These are phyloP conservation scores for Sinocyclocheilus rhinocerous DNA, from an alignment of 2,113 vertebrate genomes.

Conservation along the genomic window DNA sequence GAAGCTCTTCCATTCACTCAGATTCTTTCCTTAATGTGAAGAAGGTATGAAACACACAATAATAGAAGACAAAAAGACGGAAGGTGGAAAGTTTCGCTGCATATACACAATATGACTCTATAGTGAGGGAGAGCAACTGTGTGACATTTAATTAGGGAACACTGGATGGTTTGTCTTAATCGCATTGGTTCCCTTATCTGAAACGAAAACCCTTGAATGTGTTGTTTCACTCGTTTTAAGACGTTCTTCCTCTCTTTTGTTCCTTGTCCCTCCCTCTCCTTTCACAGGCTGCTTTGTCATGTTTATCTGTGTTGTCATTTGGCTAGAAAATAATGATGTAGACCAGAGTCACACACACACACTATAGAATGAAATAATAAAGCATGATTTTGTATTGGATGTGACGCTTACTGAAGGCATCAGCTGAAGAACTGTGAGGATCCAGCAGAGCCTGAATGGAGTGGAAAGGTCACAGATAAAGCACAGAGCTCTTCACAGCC, in stretches of 20 bases:
- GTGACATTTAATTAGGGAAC: conserved; percentile 21
- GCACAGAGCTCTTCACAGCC: neutral
- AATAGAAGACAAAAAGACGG: neutral
- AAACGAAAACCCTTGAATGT: conserved; percentile 4
- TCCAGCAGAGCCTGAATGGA: conserved; percentile 7
- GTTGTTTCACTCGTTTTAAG: neutral
- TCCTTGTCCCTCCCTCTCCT: neutral
- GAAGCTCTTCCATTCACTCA: neutral
- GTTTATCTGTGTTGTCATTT: conserved; percentile 35
- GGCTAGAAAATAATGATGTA: conserved; percentile 6
- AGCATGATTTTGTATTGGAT: neutral
- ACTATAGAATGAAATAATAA: neutral
- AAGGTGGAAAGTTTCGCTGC: neutral
- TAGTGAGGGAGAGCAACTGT: neutral
- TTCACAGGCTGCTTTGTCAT: conserved; percentile 30
- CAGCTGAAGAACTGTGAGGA: neutral
- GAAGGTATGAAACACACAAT: neutral
- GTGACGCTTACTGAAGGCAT: neutral
- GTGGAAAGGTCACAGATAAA: conserved; percentile 35
- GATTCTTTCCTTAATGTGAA: neutral
- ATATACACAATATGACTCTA: conserved; percentile 7
- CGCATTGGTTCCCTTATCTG: conserved; percentile 5
- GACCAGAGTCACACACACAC: neutral
- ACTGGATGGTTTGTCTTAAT: conserved; percentile 10
- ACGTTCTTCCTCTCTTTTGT: conserved; percentile 3